A percentile compares a stretch with the other conserved stretches of the same genome.
Evolutionary conservation across 2,797 vertebrate genomes (phyloP).

Genomic region (Platalea minor): DNA sequence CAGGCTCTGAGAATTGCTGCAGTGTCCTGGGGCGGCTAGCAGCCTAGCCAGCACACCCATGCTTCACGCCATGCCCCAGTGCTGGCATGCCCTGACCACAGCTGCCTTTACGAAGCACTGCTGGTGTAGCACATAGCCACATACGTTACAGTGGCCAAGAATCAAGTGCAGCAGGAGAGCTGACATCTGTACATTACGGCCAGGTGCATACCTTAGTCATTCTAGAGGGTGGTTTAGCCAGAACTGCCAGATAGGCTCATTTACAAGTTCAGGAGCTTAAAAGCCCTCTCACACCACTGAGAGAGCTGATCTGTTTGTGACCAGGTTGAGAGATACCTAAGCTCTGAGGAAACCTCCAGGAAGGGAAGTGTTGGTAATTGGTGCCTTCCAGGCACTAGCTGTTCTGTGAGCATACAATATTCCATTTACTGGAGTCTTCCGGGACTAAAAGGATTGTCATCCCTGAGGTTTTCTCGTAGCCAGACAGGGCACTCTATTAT

Average conservation of each 20-base stretch:
- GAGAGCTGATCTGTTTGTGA: neutral
- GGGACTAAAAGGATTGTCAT: neutral
- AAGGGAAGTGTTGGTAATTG: neutral
- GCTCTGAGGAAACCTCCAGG: neutral
- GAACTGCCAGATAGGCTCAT: neutral
- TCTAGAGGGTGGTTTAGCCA: neutral
- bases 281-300: neutral
- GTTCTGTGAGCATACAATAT: neutral
- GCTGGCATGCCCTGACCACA: neutral
- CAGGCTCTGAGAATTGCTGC: neutral
- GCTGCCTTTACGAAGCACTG: neutral
- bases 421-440: neutral
- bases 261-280: neutral
- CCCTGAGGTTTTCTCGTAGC: neutral
- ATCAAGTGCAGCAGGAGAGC: neutral
- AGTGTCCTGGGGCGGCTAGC: neutral
- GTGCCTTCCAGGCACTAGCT: neutral
- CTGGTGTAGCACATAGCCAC: neutral
- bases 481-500: neutral
- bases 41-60: neutral
- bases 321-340: neutral
- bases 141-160: neutral
- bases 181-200: neutral
- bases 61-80: neutral
- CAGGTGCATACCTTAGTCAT: neutral